Conservation (phyloP, 2,797 vertebrate species). For the Argya squamiceps region DNA sequence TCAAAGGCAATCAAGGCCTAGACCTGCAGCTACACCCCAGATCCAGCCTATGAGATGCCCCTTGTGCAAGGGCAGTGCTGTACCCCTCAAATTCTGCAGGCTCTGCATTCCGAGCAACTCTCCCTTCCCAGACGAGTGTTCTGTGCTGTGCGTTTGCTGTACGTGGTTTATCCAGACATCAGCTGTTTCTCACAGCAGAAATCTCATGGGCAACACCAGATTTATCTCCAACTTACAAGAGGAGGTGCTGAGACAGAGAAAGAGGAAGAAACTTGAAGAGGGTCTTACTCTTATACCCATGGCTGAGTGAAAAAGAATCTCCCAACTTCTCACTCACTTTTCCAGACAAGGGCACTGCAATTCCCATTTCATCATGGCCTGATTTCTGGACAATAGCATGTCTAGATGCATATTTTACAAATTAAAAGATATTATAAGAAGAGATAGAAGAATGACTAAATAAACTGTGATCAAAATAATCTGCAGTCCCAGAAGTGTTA, state of each 20-base stretch:
- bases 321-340: neutral
- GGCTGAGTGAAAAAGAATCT: neutral
- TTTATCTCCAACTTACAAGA: neutral
- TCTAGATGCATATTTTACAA: neutral
- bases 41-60: neutral
- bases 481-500: neutral
- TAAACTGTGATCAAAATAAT: neutral
- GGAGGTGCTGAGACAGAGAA: neutral
- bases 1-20: neutral
- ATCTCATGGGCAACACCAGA: neutral
- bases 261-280: neutral
- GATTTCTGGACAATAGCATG: neutral
- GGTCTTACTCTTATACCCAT: neutral
- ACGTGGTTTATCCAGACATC: neutral
- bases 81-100: neutral
- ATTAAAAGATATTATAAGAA: neutral
- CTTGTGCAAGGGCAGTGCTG: neutral
- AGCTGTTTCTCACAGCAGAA: neutral
- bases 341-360: neutral
- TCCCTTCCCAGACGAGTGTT: neutral
- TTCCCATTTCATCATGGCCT: neutral
- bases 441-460: neutral
- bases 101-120: neutral
- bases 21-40: neutral
- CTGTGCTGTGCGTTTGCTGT: fast-evolving